phyloP scores from a whole-genome alignment of 2,113 vertebrate genomes.

The Catharus fuscescens region DNA sequence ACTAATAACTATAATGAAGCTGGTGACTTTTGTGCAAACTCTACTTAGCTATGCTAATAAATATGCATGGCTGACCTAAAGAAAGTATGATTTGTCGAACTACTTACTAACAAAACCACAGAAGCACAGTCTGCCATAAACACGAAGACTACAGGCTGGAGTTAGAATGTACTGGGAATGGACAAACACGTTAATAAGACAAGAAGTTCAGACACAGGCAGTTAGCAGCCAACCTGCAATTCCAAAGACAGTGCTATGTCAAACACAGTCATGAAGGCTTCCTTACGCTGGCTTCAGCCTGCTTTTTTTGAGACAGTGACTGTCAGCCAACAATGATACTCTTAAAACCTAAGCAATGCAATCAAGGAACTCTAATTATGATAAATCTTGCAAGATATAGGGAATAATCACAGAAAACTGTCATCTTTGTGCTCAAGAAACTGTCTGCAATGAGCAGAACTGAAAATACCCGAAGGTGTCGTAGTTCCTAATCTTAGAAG shows the following conservation, averaged over 20 bases:
- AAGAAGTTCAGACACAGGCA: not conserved
- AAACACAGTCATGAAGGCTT: not conserved
- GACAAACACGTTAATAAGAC: not conserved
- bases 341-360: not conserved
- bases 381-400: not conserved
- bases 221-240: not conserved
- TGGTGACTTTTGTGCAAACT: not conserved
- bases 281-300: not conserved
- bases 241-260: not conserved
- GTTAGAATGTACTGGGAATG: not conserved
- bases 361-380: not conserved
- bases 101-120: not conserved
- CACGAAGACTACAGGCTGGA: not conserved
- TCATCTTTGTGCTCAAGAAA: not conserved
- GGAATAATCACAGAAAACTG: not conserved
- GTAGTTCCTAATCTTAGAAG: not conserved
- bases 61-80: not conserved
- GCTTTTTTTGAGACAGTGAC: not conserved
- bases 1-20: not conserved
- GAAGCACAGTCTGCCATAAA: not conserved
- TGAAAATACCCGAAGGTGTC: not conserved
- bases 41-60: not conserved
- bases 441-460: not conserved
- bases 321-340: not conserved
- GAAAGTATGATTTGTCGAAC: not conserved